Evolutionary conservation across 2,888 invertebrate species (phyloP), one percentile per base, ranked within the genome.

Genomic region (Didymodactylos carnosus): DNA sequence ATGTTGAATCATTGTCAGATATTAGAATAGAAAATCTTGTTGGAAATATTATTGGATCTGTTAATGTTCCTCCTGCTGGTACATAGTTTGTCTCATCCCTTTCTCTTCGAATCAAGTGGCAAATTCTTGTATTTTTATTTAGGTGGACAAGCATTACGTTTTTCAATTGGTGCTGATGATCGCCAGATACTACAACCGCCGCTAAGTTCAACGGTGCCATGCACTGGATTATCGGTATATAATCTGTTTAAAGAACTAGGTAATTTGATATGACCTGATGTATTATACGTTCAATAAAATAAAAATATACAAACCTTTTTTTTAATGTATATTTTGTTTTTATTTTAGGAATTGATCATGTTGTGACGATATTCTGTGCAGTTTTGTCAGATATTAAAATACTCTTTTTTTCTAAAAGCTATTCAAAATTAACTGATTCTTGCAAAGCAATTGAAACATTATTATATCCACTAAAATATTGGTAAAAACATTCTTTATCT

Each of bases 301-400:
- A n/a, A n/a, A n/a, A n/a, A n/a, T n/a, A n/a, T n/a, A n/a, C n/a
- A n/a, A n/a, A n/a, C n/a, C n/a, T n/a, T n/a, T n/a, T n/a, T n/a
- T n/a, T n/a, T n/a, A n/a, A n/a, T n/a, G n/a, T n/a, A n/a, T n/a
- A n/a, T n/a, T n/a, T n/a, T n/a, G n/a, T n/a, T n/a, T n/a, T n/a
- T n/a, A n/a, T n/a, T n/a, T 41, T 84, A 91, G 91, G 93, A 79
- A 93, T 95, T 80, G 89, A 92, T 83, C 94, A 94, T 85, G 91
- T 92, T 19, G 86, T 97, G 78, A 89, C 90, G 72, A 86, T 95
- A 77, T 92, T 95, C 86, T 92, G 92, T 84, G 94, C 94, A 73
- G 91, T 93, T 80, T 90, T 97, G 89, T 93, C 94, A 69, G 95
- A 97, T 84, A 92, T 94, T 85, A 94, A 95, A 84, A 91, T 97